A percentile compares a stretch with the other conserved stretches of the same genome.
Evolutionary conservation across 53 echinoderm and acorn worm species (phyloP).

Genomic region (Paracentrotus lividus): DNA sequence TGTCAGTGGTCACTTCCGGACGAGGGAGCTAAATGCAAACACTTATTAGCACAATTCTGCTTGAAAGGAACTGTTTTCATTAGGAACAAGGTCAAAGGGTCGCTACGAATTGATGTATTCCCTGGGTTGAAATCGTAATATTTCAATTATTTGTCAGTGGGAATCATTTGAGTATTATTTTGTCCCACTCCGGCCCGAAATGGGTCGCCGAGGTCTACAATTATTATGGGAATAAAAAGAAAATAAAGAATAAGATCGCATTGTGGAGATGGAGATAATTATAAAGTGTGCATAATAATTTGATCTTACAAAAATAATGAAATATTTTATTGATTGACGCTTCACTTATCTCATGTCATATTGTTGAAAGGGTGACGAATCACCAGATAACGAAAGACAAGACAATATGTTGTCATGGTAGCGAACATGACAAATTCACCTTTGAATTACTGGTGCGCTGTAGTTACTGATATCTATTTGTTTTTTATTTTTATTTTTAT

Average conservation of each 20-base stretch:
- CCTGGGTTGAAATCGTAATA: constrained; percentile 23
- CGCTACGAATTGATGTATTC: constrained; percentile 24
- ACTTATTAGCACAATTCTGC: constrained; percentile 43
- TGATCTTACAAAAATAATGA: neutral
- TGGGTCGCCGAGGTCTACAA: neutral
- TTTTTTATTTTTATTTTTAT: too few species aligned
- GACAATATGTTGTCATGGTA: neutral
- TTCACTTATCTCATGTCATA: neutral
- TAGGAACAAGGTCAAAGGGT: constrained; percentile 50
- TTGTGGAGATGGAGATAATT: neutral
- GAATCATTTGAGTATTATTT: neutral
- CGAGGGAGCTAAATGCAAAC: constrained; percentile 6
- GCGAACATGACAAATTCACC: neutral
- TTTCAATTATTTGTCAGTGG: constrained; percentile 27
- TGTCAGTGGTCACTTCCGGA: constrained; percentile 52
- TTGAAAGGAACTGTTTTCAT: constrained; percentile 51
- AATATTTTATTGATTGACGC: neutral
- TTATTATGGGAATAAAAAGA: too few species aligned
- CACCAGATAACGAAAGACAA: too few species aligned
- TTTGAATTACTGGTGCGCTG: neutral
- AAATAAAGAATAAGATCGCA: neutral
- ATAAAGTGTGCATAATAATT: too few species aligned
- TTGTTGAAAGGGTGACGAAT: neutral
- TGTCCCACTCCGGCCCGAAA: neutral
- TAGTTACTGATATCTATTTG: too few species aligned